A percentile compares a stretch with the other conserved stretches of the same genome.
phyloP scores from a whole-genome alignment of 2,888 invertebrate species.

The Perdita meconis region DNA sequence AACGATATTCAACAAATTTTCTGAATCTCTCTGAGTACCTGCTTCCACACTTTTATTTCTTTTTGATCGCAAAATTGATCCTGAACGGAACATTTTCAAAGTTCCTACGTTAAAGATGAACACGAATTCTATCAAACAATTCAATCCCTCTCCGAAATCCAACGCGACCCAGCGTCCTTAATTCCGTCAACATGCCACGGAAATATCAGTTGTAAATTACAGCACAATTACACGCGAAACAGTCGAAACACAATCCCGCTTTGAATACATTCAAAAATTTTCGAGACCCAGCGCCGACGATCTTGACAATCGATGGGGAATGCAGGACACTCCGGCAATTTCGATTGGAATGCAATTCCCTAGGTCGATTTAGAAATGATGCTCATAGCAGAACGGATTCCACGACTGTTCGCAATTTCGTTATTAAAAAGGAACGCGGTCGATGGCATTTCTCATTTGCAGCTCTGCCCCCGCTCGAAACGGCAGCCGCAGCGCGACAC shows the following conservation, averaged over 20 bases:
- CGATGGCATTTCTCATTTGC: slow-evolving; percentile 54
- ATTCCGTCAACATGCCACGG: too few species aligned
- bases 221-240: not conserved
- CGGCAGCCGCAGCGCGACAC: not conserved
- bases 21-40: too few species aligned
- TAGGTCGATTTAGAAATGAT: slow-evolving; percentile 59
- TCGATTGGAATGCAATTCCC: slow-evolving; percentile 60
- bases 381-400: slow-evolving; percentile 52
- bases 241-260: not conserved
- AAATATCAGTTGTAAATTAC: not conserved
- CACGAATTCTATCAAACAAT: too few species aligned
- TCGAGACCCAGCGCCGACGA: slow-evolving; percentile 22
- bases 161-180: too few species aligned
- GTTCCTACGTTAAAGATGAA: too few species aligned
- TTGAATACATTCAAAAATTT: slow-evolving; percentile 60
- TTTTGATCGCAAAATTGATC: too few species aligned
- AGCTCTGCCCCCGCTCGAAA: not conserved
- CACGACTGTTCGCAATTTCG: slow-evolving; percentile 47
- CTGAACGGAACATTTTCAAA: too few species aligned
- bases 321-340: slow-evolving; percentile 52
- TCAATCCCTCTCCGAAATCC: too few species aligned
- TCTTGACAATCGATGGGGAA: slow-evolving; percentile 47
- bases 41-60: too few species aligned
- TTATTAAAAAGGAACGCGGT: slow-evolving; percentile 58
- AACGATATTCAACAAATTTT: too few species aligned